Percentiles rank a stretch among this genome's conserved stretches.
Conservation (phyloP, 2,888 invertebrate genomes). For the Pollenia labialis region DNA sequence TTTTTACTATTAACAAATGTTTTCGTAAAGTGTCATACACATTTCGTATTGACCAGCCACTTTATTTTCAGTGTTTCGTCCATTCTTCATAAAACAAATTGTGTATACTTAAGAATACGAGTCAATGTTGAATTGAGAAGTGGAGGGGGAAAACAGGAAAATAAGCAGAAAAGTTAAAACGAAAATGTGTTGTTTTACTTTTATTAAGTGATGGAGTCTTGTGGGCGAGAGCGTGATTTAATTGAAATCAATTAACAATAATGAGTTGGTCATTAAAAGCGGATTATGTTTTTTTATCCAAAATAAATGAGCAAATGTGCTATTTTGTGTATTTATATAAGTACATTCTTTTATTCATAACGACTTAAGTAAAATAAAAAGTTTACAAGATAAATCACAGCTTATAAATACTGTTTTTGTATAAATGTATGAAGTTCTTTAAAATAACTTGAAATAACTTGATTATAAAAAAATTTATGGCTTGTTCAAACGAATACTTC, state of each 20-base stretch:
- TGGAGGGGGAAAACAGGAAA: background rate
- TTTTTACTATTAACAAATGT: background rate
- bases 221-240: conserved; percentile 80
- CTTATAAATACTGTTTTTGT: background rate
- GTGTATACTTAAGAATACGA: conserved; percentile 29
- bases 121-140: conserved; percentile 24
- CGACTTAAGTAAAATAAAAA: conserved; percentile 24
- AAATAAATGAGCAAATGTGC: conserved; percentile 22
- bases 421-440: too few species aligned
- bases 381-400: conserved; percentile 29
- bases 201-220: conserved; percentile 67
- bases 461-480: too few species aligned
- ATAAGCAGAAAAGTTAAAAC: conserved; percentile 33
- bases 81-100: conserved; percentile 3
- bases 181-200: conserved; percentile 58
- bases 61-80: background rate
- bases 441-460: too few species aligned
- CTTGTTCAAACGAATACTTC: too few species aligned
- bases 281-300: conserved; percentile 75
- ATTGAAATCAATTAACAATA: conserved; percentile 84
- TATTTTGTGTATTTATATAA: background rate
- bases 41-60: background rate
- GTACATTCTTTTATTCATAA: background rate
- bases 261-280: conserved; percentile 83
- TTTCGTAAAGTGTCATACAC: background rate